Conservation (phyloP, 1,140 invertebrate species). For the Neodiprion fabricii region DNA sequence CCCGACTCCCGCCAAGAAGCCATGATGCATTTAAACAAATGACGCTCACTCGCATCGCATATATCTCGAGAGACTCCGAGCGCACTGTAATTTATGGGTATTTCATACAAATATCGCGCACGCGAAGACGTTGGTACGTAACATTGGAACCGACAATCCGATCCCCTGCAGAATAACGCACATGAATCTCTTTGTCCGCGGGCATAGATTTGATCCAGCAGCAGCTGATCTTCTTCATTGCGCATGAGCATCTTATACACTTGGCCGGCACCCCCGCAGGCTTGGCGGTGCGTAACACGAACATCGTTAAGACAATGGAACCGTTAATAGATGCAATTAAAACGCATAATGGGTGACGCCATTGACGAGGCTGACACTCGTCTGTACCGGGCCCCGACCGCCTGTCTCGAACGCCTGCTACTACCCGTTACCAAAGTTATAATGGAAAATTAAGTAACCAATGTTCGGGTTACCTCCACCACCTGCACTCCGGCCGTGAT, state of each 20-base stretch:
- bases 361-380: conserved; percentile 36
- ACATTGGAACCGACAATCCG: neutral
- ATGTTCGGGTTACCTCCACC: neutral
- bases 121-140: neutral
- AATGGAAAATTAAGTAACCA: conserved; percentile 6
- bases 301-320: conserved; percentile 36
- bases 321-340: conserved; percentile 51
- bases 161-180: neutral
- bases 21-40: neutral
- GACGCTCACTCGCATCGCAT: neutral
- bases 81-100: neutral
- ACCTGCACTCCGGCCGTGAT: neutral
- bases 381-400: neutral
- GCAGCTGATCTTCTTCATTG: neutral
- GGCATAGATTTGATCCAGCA: neutral
- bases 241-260: neutral
- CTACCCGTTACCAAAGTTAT: neutral
- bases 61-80: neutral
- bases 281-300: conserved; percentile 15
- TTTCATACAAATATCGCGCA: neutral
- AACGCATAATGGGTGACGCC: conserved; percentile 37
- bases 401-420: neutral
- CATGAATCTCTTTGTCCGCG: neutral
- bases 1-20: neutral
- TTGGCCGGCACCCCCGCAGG: neutral